These are phyloP conservation scores for Lamellibrachia columna DNA, from an alignment of 2,888 invertebrate species.

Conservation along the genomic window DNA sequence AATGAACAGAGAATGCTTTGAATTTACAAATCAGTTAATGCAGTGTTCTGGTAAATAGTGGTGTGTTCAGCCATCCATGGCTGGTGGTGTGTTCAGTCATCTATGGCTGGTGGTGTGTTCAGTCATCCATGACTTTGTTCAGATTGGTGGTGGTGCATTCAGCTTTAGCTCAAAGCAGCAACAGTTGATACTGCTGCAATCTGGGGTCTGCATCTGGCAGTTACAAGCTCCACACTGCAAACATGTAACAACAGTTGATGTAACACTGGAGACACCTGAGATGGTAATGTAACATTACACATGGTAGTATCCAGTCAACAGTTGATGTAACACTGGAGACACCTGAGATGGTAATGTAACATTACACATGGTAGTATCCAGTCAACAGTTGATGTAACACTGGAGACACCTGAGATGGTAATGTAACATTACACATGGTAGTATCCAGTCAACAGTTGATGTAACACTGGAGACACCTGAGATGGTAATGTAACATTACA, in stretches of 20 bases:
- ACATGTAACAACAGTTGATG: background rate
- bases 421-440: background rate
- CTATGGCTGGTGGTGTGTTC: background rate
- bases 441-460: background rate
- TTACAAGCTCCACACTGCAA: conserved; percentile 27
- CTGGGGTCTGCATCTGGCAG: conserved; percentile 21
- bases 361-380: too few relatives aligned
- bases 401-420: background rate
- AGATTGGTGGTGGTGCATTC: background rate
- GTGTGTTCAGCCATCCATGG: background rate
- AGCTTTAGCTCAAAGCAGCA: conserved; percentile 26
- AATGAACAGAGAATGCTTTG: background rate
- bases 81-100: background rate
- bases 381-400: background rate
- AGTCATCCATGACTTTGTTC: background rate
- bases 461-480: background rate
- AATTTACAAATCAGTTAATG: background rate
- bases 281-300: background rate
- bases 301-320: background rate
- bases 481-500: background rate
- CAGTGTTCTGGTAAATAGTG: background rate
- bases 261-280: background rate
- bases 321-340: background rate
- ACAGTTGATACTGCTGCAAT: conserved; percentile 24
- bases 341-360: too few relatives aligned